Base-by-base conservation (phyloP, 2,113 vertebrate species). In the Recurvirostra avosetta region DNA sequence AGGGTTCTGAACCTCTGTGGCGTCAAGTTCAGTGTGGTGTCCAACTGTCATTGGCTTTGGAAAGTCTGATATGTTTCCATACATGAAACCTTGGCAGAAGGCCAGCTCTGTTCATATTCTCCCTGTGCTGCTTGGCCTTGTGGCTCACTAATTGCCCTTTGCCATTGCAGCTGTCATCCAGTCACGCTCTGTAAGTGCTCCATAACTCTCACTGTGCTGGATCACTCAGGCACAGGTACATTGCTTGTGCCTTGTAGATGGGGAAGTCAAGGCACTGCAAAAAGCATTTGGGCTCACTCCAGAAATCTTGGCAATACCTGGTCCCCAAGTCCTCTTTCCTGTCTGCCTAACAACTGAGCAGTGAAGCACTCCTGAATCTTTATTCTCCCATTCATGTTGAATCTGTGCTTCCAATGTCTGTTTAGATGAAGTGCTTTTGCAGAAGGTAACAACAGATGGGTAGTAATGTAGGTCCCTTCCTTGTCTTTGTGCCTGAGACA, bases 401-500 rank as follows among this genome's bases (percentile, higher is more conserved):
- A 86, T 88, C n/a, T 59, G 27, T 83, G 49, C 36, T 82, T 83
- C 32, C 19, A n/a, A 21, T 52, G 34, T 16, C n/a, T 56, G 63
- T 66, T 56, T 80, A 65, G 71, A 92, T 78, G 1, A 93, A 92
- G 53, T 72, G 68, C 73, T 91, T 85, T 91, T 87, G 63, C 86
- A 92, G 79, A 90, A 94, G 45, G 59, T 95, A 80, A 86, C 72
- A 92, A 50, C 94, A 92, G 88, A 83, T 95, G 92, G 92, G 91
- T 90, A 66, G 25, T 58, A 91, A 62, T 50, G 41, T 80, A 76
- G 52, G 68, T 81, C 47, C 17, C 18, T 90, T 77, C 30, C 76
- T 84, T 91, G 72, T 89, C 76, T 91, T 89, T 70, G 68, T 0
- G 4, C 68, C 53, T 84, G 73, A 91, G 36, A 87, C 9, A 45